Percentiles rank a stretch among this genome's conserved stretches.
Conservation (phyloP, 1,140 invertebrate species). For the Heterodera schachtii region DNA sequence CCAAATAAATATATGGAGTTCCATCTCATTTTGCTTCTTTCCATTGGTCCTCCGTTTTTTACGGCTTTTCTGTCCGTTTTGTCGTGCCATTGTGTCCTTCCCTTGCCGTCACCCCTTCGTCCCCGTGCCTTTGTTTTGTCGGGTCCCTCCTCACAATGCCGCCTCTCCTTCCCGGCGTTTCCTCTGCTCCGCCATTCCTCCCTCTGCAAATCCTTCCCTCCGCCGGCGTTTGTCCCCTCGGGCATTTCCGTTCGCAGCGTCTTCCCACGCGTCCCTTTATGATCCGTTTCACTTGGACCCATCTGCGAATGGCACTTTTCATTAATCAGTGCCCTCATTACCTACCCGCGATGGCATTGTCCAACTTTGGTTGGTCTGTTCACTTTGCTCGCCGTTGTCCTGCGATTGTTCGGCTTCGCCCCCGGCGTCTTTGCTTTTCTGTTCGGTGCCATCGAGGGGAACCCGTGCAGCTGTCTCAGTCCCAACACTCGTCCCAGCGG, state of each 20-base stretch:
- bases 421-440: not conserved
- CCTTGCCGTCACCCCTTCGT: not conserved
- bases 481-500: not conserved
- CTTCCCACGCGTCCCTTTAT: constrained; percentile 57
- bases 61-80: too few species aligned
- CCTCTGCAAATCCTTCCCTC: constrained; percentile 1
- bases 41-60: too few species aligned
- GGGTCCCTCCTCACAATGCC: not conserved
- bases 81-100: not conserved
- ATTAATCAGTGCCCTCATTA: not conserved
- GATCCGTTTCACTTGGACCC: constrained; percentile 60
- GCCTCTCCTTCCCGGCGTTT: too few species aligned
- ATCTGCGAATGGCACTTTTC: constrained; percentile 15
- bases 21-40: too few species aligned
- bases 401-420: constrained; percentile 7
- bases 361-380: constrained; percentile 12
- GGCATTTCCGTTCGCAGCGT: constrained; percentile 60
- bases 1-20: too few species aligned
- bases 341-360: constrained; percentile 33
- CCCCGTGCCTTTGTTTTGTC: not conserved
- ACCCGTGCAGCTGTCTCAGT: not conserved
- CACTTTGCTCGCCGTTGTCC: not conserved
- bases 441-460: not conserved
- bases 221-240: constrained; percentile 22
- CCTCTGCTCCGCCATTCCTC: not conserved